phyloP scores from a whole-genome alignment of 2,113 vertebrate genomes.

The Amblyopsis rosae region DNA sequence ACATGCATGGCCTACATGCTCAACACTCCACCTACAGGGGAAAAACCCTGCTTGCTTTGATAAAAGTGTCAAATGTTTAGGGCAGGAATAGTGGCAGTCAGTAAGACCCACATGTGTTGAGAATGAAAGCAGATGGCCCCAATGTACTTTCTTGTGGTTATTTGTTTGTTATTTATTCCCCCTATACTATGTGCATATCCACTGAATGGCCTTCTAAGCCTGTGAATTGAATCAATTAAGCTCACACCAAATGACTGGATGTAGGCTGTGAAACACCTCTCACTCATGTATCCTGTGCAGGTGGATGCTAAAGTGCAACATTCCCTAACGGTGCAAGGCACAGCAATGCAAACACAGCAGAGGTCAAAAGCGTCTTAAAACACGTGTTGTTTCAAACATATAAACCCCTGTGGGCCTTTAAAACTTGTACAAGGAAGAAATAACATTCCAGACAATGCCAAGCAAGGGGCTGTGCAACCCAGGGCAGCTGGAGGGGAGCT shows the following conservation, averaged over 20 bases:
- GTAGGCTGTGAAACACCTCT: background rate
- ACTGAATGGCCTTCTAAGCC: background rate
- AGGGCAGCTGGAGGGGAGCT: conserved; percentile 34
- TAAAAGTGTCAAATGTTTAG: background rate
- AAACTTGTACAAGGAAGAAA: conserved; percentile 33
- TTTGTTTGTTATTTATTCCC: background rate
- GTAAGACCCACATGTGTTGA: background rate
- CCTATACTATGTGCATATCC: background rate
- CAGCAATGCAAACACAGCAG: conserved; percentile 44
- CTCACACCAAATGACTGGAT: background rate
- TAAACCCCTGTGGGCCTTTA: conserved; percentile 27
- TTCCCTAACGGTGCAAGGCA: conserved; percentile 11
- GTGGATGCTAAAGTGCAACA: conserved; percentile 29
- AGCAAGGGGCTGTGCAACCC: background rate
- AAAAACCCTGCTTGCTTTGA: conserved; percentile 2
- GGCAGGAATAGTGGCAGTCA: background rate
- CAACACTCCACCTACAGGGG: no score
- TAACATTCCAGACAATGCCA: conserved; percentile 14
- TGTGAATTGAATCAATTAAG: no score
- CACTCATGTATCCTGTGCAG: conserved; percentile 31
- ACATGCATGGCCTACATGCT: conserved; percentile 27
- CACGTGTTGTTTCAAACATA: conserved; percentile 26
- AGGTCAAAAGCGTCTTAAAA: conserved; percentile 20
- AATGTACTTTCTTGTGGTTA: background rate
- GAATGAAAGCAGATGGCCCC: background rate